Evolutionary conservation across 2,888 invertebrate genomes (phyloP).

Genomic region (Autographa pulchrina): DNA sequence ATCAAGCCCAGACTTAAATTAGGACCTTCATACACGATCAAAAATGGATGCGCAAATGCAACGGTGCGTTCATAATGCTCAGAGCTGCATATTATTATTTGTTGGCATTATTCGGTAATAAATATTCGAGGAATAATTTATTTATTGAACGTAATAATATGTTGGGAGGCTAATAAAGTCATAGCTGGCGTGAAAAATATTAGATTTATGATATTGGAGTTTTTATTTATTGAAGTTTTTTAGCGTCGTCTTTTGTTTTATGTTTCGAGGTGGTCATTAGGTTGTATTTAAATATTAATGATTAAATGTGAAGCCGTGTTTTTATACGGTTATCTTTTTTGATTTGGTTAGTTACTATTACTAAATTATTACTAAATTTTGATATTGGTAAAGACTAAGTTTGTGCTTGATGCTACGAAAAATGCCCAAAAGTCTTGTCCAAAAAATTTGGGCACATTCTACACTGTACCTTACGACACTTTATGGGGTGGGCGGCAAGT

Average conservation of each 20-base stretch:
- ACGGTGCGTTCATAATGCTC: slow-evolving; percentile 49
- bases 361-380: too few relatives aligned
- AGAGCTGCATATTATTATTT: slow-evolving; percentile 49
- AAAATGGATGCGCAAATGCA: slow-evolving; percentile 68
- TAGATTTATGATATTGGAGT: slow-evolving; percentile 47
- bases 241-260: slow-evolving; percentile 24
- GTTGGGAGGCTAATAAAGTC: slow-evolving; percentile 45
- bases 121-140: slow-evolving; percentile 50
- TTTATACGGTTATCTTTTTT: not conserved
- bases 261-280: not conserved
- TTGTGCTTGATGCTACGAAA: not conserved
- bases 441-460: slow-evolving; percentile 20
- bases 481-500: slow-evolving; percentile 53
- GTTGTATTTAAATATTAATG: slow-evolving; percentile 2
- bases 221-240: slow-evolving; percentile 38
- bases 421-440: not conserved
- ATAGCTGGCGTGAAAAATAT: slow-evolving; percentile 45
- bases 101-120: slow-evolving; percentile 49
- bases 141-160: slow-evolving; percentile 56
- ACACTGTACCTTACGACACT: slow-evolving; percentile 30
- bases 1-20: slow-evolving; percentile 84
- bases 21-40: slow-evolving; percentile 80
- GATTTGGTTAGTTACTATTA: not conserved
- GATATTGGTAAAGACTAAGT: not conserved
- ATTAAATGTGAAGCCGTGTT: not conserved